These are phyloP conservation scores for Sminthopsis crassicaudata DNA, from an alignment of 2,113 vertebrate genomes.

Conservation along the genomic window DNA sequence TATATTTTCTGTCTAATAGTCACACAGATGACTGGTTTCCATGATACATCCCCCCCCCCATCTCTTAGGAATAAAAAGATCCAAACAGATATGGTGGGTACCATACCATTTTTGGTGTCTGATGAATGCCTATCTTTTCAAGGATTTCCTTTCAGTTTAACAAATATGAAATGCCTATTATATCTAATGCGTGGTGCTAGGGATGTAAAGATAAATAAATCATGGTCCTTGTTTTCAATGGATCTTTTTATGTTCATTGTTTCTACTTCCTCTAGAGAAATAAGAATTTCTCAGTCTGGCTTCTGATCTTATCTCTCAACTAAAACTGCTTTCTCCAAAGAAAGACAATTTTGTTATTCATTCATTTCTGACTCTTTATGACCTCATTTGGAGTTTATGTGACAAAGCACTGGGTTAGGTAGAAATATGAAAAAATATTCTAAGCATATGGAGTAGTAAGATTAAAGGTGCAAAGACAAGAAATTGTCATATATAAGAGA, in stretches of 20 bases:
- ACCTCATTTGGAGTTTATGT: background rate
- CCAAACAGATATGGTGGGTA: background rate
- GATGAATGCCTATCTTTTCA: background rate
- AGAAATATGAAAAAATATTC: background rate
- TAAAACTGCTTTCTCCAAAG: background rate
- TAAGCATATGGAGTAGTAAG: background rate
- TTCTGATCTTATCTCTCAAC: background rate
- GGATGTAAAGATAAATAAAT: background rate
- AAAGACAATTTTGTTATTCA: background rate
- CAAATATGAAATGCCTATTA: background rate
- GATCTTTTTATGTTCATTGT: background rate
- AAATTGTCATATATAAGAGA: background rate
- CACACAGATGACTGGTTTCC: background rate
- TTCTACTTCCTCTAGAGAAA: background rate
- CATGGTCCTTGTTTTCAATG: background rate
- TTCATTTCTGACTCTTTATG: background rate
- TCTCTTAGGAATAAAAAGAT: background rate
- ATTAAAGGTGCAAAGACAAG: background rate
- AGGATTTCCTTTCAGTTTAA: background rate
- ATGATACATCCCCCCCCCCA: background rate
- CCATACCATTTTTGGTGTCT: background rate
- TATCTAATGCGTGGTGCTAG: background rate
- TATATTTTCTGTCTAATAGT: background rate
- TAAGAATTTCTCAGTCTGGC: background rate
- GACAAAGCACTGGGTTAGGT: background rate